Base-by-base conservation (phyloP, 2,888 invertebrate genomes). In the Diploptera punctata region DNA sequence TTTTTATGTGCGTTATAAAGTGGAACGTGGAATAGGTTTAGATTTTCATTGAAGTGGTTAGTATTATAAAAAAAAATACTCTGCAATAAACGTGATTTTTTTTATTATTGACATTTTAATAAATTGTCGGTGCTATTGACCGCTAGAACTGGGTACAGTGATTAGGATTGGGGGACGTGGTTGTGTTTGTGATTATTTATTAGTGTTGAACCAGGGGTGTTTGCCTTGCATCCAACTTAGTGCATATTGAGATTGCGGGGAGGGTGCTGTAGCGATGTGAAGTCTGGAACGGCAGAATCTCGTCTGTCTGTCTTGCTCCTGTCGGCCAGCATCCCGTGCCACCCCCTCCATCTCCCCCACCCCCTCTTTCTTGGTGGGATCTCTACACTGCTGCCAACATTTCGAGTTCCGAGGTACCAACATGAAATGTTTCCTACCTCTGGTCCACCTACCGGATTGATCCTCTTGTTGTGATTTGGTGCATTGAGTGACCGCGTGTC, bases 361-460 rank as follows among this genome's bases (percentile, higher is more conserved):
- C 62, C 62, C 43, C 65, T 44, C 47, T 65, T 47, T 65, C 65
- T 65, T 65, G 26, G 65, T 65, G n/a, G 47, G 26, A 65, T 65
- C 47, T 43, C 43, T 16, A 26, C 65, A 65, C 43, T 65, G 65
- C 65, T 65, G 47, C 65, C 65, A 65, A 65, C 65, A 57, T 57
- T 29, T 57, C 29, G 29, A 57, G 13, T 29, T 57, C 26, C 26
- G 57, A 31, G 57, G 4, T 57, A 57, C 65, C 65, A 65, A 65
- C 65, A 65, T 65, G 65, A 65, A 26, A 26, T 65, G 18, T 47
- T 65, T 47, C 57, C 57, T 57, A 29, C 24, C 18, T n/a, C 3
- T 57, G 57, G 57, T 57, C 57, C 57, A 29, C n/a, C 57, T 57
- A 57, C 57, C 57, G 29, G 57, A 57, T 31, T 57, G 57, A 65